Evolutionary conservation across 2,113 vertebrate species (phyloP), one percentile per base, ranked within the genome.

Genomic region (Mastomys coucha): DNA sequence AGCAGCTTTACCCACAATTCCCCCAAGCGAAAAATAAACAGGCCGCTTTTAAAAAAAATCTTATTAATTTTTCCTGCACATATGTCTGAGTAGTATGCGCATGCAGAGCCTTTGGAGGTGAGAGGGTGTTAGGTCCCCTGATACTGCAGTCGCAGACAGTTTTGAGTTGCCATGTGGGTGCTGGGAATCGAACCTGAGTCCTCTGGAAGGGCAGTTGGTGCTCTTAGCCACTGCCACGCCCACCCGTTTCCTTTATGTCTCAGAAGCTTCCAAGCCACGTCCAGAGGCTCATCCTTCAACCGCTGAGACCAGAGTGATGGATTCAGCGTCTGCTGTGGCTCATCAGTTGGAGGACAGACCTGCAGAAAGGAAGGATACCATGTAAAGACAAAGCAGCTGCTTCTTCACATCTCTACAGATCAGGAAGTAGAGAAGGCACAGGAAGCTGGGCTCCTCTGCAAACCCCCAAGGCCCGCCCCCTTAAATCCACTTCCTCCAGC

Each of bases 241-340:
- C 19, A 24, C 31, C 49, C 33, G 19, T n/a, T n/a, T 39, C n/a
- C 36, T 63, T 24, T 42, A 5, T 16, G 12, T 82, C 22, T 82
- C 56, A 63, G 56, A 84, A 28, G 36, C 39, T 12, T 13, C n/a
- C 36, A 60, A 60, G 24, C 53, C 5, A 36, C 0, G 19, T 1
- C 49, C 39, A 11, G 33, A 6, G 13, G 4, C 22, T 36, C 9
- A 5, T 42, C 67, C 31, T 13, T 19, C 65, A 0, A 9, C 49
- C 36, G 11, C 69, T 36, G 90, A 77, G n/a, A 20, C 60, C 51
- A 36, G 72, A 58, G 36, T n/a, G 7, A 63, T 8, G 10, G 56
- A 8, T 26, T 11, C 12, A 0, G 3, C 28, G 0, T 42, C 26
- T 88, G 70, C 49, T 86, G 6, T n/a, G 13, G 53, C 24, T 0